Percentiles rank a stretch among this genome's conserved stretches.
These are phyloP conservation scores for Nymphalis polychloros DNA, from an alignment of 2,888 invertebrate species.

Conservation along the genomic window DNA sequence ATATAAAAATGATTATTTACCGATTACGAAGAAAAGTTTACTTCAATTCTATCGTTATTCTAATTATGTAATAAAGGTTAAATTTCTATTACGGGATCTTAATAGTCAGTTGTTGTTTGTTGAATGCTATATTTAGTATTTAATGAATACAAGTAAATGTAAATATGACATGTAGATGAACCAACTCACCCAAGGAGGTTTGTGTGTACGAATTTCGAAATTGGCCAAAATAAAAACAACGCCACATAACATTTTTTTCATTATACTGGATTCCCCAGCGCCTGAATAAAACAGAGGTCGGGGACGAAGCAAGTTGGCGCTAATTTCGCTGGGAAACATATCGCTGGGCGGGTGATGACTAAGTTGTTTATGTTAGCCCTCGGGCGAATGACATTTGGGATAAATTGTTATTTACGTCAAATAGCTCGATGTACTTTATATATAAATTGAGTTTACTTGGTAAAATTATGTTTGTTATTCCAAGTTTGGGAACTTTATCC, in stretches of 20 bases:
- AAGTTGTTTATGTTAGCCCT: conserved; percentile 48
- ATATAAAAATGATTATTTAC: too few relatives aligned
- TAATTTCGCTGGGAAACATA: conserved; percentile 66
- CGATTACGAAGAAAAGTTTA: too few relatives aligned
- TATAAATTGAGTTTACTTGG: conserved; percentile 16
- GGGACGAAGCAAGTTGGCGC: conserved; percentile 60
- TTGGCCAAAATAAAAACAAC: conserved; percentile 66
- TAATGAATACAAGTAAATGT: conserved; percentile 48
- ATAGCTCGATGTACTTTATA: conserved; percentile 24
- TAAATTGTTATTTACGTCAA: conserved; percentile 46
- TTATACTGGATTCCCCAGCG: conserved; percentile 69
- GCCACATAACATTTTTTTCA: conserved; percentile 71
- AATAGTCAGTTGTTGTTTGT: too few relatives aligned
- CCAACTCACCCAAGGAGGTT: conserved; percentile 52
- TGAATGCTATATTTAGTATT: conserved; percentile 30
- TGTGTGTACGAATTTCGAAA: conserved; percentile 68
- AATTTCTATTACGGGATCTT: too few relatives aligned
- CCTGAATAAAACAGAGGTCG: conserved; percentile 73
- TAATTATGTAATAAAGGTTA: too few relatives aligned
- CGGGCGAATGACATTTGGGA: conserved; percentile 45
- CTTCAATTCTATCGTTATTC: too few relatives aligned
- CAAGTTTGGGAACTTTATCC: conserved; percentile 4
- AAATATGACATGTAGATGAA: conserved; percentile 35
- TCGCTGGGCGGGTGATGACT: conserved; percentile 55
- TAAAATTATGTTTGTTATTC: conserved; percentile 10